phyloP scores from a whole-genome alignment of 2,888 invertebrate species.

The Leptopilina myrica region DNA sequence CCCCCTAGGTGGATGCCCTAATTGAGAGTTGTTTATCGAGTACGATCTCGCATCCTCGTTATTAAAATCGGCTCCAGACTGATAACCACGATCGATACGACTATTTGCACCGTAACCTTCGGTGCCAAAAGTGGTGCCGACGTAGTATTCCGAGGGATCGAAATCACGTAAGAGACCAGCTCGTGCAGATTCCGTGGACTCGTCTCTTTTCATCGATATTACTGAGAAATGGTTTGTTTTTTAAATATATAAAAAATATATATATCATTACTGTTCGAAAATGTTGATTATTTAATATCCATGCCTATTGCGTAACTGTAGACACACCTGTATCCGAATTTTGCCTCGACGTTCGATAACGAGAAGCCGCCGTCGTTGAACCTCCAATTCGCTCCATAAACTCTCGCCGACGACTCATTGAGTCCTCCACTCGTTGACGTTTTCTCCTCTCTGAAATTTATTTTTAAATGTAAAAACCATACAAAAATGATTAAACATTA shows the following conservation, averaged over 20 bases:
- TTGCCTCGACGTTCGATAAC: slow-evolving; percentile 76
- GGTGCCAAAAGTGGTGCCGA: slow-evolving; percentile 74
- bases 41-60: slow-evolving; percentile 74
- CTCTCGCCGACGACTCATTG: slow-evolving; percentile 85
- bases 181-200: slow-evolving; percentile 84
- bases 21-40: slow-evolving; percentile 76
- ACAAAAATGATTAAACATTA: too few relatives aligned
- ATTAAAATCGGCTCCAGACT: slow-evolving; percentile 72
- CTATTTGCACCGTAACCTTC: slow-evolving; percentile 70
- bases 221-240: slow-evolving; percentile 68
- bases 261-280: slow-evolving; percentile 35
- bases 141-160: slow-evolving; percentile 85
- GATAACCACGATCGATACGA: slow-evolving; percentile 71
- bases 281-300: slow-evolving; percentile 12
- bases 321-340: slow-evolving; percentile 77
- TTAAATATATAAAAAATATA: slow-evolving; percentile 16
- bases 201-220: slow-evolving; percentile 78
- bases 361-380: slow-evolving; percentile 67
- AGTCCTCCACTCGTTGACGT: slow-evolving; percentile 89
- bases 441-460: slow-evolving; percentile 85
- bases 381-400: slow-evolving; percentile 83
- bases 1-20: slow-evolving; percentile 86
- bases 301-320: slow-evolving; percentile 42
- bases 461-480: slow-evolving; percentile 9
- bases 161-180: slow-evolving; percentile 88